Base-by-base conservation (phyloP, 2,888 invertebrate species). In the Nematopogon swammerdamellus region DNA sequence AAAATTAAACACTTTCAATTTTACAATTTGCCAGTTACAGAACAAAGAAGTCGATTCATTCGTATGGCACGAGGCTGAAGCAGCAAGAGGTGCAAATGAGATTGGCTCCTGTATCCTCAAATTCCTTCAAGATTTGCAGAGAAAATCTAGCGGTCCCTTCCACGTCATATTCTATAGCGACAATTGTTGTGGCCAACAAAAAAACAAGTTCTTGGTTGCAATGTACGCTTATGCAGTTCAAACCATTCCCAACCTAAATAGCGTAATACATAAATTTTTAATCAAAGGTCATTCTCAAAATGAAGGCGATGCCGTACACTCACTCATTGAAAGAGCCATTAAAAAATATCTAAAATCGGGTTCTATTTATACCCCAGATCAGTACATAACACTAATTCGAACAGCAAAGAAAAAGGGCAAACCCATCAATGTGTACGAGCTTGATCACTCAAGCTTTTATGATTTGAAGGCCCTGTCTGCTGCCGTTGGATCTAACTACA, bases 261-360 rank as follows among this genome's bases (percentile, higher is more conserved):
- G 50, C 50, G 53, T 61, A 25, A 59, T 56, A 5, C 60, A 61
- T 50, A 60, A 58, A 48, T 62, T 59, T 55, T 50, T 60, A 19
- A 58, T 59, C 18, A 56, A 57, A 47, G 58, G 60, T 36, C 60
- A 60, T 46, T 56, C 57, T 1, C 59, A 60, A 54, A 63, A 61
- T 51, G 59, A 60, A 45, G 60, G 58, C 1, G 60, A 60, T 49
- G 50, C 53, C 19, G 56, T 52, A 14, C 58, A 61, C 46, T 53
- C 55, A 19, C 29, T 54, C 8, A 61, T 60, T 47, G 53, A 58
- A 53, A 48, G 54, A 25, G 51, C 55, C 19, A 55, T 56, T 44
- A 53, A 54, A 47, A 54, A 49, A 30, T 45, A 51, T n/a, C 49
- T 58, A 44, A 59, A 56, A 57, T 57, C 57, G 36, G 54, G 56